Conservation (phyloP, 2,797 vertebrate genomes). For the Microtus obscurus region DNA sequence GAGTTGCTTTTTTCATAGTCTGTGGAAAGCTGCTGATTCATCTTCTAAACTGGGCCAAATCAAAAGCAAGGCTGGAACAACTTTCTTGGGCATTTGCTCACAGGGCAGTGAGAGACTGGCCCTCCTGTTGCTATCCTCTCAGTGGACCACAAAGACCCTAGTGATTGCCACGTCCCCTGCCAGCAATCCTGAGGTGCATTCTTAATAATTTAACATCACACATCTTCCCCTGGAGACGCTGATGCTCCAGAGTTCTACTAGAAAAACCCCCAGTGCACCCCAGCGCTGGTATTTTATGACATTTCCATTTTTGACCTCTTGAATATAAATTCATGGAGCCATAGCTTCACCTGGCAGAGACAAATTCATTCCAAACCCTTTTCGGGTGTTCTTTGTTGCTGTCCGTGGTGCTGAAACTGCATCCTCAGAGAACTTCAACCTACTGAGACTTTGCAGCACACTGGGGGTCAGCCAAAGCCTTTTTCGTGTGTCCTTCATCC, state of each 20-base stretch:
- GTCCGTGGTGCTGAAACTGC: not conserved
- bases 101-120: not conserved
- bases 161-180: not conserved
- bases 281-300: slow-evolving; percentile 20
- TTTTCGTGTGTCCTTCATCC: not conserved
- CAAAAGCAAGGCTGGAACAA: slow-evolving; percentile 57
- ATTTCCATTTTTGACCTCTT: slow-evolving; percentile 21
- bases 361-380: not conserved
- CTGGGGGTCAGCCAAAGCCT: not conserved
- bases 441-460: not conserved
- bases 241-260: not conserved
- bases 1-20: slow-evolving; percentile 30
- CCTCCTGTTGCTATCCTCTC: not conserved
- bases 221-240: not conserved
- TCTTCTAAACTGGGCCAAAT: slow-evolving; percentile 73
- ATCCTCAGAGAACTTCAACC: not conserved
- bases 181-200: not conserved
- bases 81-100: slow-evolving; percentile 48
- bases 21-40: slow-evolving; percentile 79
- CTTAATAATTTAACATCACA: slow-evolving; percentile 28
- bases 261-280: not conserved
- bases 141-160: not conserved
- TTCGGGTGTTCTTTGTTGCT: not conserved
- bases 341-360: not conserved
- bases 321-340: not conserved